A percentile compares a stretch with the other conserved stretches of the same genome.
Conservation (phyloP, 1,140 invertebrate genomes). For the Habropoda laboriosa region DNA sequence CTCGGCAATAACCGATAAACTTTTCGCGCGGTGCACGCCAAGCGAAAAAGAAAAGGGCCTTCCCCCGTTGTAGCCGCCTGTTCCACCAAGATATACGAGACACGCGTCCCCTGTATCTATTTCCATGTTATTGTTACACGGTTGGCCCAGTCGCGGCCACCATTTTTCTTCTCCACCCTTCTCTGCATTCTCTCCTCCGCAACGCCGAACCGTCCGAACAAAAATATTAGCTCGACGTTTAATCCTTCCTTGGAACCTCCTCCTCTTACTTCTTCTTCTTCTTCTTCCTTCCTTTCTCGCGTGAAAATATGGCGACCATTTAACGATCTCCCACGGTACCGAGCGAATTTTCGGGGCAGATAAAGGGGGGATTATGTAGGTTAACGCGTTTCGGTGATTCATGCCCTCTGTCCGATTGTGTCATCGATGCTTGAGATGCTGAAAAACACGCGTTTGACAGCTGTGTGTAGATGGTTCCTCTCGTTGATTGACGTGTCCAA, state of each 20-base stretch:
- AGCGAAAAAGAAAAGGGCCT: background rate
- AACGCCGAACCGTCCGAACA: background rate
- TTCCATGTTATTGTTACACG: constrained; percentile 52
- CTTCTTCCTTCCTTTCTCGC: background rate
- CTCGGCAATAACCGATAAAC: constrained; percentile 47
- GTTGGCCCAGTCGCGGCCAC: background rate
- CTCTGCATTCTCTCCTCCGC: background rate
- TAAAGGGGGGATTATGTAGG: background rate
- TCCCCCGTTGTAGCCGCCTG: background rate
- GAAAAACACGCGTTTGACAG: background rate
- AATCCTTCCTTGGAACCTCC: background rate
- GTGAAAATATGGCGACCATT: no score
- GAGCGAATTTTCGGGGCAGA: background rate
- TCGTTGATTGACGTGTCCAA: background rate
- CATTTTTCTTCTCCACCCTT: constrained; percentile 27
- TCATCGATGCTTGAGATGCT: background rate
- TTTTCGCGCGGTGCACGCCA: constrained; percentile 38
- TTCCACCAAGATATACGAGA: constrained; percentile 44
- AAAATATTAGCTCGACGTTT: background rate
- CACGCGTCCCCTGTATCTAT: constrained; percentile 32
- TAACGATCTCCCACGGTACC: background rate
- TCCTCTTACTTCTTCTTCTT: no score
- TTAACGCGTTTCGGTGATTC: constrained; percentile 6
- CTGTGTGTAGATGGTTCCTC: background rate
- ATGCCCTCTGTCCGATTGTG: background rate